Evolutionary conservation across 2,888 invertebrate species (phyloP), one percentile per base, ranked within the genome.

Genomic region (Ellobium chinense): DNA sequence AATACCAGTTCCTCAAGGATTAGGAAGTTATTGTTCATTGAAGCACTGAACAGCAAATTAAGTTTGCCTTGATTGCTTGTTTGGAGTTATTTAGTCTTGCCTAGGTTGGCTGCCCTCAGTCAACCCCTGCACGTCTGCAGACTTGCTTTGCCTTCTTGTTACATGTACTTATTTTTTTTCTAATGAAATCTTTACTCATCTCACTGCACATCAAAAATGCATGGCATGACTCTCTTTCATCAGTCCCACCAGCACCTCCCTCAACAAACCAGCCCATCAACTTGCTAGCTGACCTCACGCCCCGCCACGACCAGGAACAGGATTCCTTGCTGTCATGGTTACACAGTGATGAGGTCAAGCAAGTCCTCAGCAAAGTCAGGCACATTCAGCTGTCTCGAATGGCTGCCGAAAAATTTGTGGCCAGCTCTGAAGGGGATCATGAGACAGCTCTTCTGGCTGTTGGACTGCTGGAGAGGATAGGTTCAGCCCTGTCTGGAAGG

Each of bases 391-490:
- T 86, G 65, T 83, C 83, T 60, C 83, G 86, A 56, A 81, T 91
- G 29, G 87, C 87, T 82, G 74, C 89, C 27, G 91, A 92, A 83
- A 85, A 84, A 18, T 83, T 79, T 29, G 72, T 82, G 46, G 84
- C 86, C 0, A 85, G 88, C 60, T 72, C 85, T 54, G 90, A 90
- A 78, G 87, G 88, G 36, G 86, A 88, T 72, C 89, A 89, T 86
- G 90, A 91, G 73, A 83, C 87, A 37, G 88, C 89, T 9, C 85
- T 88, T 29, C 68, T 89, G 21, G 82, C 84, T 46, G 83, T 87
- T 9, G 92, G 92, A 18, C 83, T 91, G 46, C 82, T 89, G 75
- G 91, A 91, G 83, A 86, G 91, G 74, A 83, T 91, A 65, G 79
- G 37, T 86, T 37, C 7, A 12, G 46, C 46, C 18, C 46, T 46